Evolutionary conservation across 2,888 invertebrate genomes (phyloP), one percentile per base, ranked within the genome.

Genomic region (Masnerella sp.): DNA sequence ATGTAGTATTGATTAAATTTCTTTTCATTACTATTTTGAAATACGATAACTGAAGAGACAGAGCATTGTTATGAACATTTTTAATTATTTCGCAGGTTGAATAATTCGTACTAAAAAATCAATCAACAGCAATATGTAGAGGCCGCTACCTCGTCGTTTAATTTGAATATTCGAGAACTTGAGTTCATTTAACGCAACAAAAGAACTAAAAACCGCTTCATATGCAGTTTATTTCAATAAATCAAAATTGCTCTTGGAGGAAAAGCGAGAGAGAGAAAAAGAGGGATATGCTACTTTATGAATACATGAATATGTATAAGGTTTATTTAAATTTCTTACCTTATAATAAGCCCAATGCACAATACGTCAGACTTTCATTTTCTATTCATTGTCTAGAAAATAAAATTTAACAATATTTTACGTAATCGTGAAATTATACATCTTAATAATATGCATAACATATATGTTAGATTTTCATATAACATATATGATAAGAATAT

Each of bases 261-360:
- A 40, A 64, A 45, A 65, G 59, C 56, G 30, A n/a, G n/a, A n/a
- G n/a, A n/a, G n/a, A n/a, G n/a, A n/a, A n/a, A n/a, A n/a, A n/a
- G n/a, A n/a, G n/a, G n/a, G n/a, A n/a, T n/a, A n/a, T 28, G 49
- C 67, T 40, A 61, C 65, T 52, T 45, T 52, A 64, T 62, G 52
- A 65, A 65, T 54, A 43, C 20, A 59, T 71, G 71, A 71, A 71
- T 71, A 71, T 71, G 64, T 59, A 71, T 71, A 32, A 40, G 38
- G 34, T 71, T 59, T 71, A 71, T 71, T 65, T 71, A 59, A 59
- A 71, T 71, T 71, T 71, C 65, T 71, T 71, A 64, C 47, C 40
- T 51, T 58, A 58, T 20, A 32, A 56, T 25, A 20, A 34, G 42
- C 12, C 56, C 9, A 52, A 40, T 56, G 32, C 56, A 51, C 51